A percentile compares a stretch with the other conserved stretches of the same genome.
phyloP scores from a whole-genome alignment of 2,888 invertebrate species.

The Callinectes sapidus region DNA sequence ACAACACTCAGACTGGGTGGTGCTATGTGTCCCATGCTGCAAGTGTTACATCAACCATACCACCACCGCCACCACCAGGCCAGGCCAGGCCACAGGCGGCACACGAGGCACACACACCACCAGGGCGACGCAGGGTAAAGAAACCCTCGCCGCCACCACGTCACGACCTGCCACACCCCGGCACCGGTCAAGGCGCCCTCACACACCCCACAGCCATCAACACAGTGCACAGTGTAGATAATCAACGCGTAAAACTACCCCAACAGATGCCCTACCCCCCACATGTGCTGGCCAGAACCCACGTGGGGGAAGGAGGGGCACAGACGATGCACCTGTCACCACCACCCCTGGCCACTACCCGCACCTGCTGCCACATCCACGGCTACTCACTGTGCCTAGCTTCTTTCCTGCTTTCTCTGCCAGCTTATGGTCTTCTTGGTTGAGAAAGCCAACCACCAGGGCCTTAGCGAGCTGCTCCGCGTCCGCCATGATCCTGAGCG shows the following conservation, averaged over 20 bases:
- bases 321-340: slow-evolving; percentile 5
- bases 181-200: not conserved
- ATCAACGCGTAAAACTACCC: not conserved
- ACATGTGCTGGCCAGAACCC: not conserved
- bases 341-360: not conserved
- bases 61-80: too few relatives aligned
- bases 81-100: too few relatives aligned
- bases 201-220: not conserved
- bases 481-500: slow-evolving; percentile 48
- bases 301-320: not conserved
- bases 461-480: slow-evolving; percentile 50
- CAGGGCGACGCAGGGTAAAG: not conserved
- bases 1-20: too few relatives aligned
- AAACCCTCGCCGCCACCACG: not conserved
- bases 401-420: slow-evolving; percentile 17
- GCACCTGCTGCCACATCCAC: not conserved
- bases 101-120: too few relatives aligned
- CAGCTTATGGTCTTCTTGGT: slow-evolving; percentile 30
- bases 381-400: slow-evolving; percentile 34
- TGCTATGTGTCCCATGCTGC: too few relatives aligned
- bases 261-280: not conserved
- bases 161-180: not conserved
- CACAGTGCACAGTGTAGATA: not conserved
- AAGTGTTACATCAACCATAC: too few relatives aligned
- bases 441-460: slow-evolving; percentile 35